A percentile compares a stretch with the other conserved stretches of the same genome.
Conservation (phyloP, 2,888 invertebrate genomes). For the Andricus curvator region DNA sequence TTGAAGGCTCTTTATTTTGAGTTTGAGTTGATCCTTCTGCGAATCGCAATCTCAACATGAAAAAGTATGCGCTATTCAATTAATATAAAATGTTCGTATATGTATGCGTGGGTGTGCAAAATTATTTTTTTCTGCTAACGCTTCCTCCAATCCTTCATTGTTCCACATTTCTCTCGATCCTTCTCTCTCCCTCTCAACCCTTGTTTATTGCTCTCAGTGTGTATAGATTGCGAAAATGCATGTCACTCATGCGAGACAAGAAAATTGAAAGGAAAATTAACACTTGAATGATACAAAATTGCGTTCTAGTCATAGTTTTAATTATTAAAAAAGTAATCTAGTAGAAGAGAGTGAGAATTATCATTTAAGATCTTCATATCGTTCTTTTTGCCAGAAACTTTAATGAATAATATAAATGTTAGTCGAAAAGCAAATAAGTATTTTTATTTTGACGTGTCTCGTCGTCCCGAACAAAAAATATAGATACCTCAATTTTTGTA, state of each 20-base stretch:
- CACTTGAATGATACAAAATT: slow-evolving; percentile 2
- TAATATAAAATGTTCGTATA: slow-evolving; percentile 46
- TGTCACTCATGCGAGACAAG: slow-evolving; percentile 20
- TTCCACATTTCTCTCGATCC: slow-evolving; percentile 20
- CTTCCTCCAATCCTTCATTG: slow-evolving; percentile 19
- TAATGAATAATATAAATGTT: not conserved
- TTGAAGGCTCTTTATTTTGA: slow-evolving; percentile 30
- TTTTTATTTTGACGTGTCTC: not conserved
- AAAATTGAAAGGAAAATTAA: slow-evolving; percentile 5
- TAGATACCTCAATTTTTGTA: too few species aligned
- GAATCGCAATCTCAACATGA: slow-evolving; percentile 15
- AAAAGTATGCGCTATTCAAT: slow-evolving; percentile 26
- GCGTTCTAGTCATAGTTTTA: not conserved
- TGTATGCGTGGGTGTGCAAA: slow-evolving; percentile 49
- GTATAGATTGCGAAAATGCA: slow-evolving; percentile 4
- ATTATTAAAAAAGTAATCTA: not conserved
- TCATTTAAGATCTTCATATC: too few species aligned
- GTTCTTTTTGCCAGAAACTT: too few species aligned
- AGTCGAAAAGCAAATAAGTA: not conserved
- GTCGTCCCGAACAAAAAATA: too few species aligned
- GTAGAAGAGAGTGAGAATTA: too few species aligned
- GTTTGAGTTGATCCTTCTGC: slow-evolving; percentile 4
- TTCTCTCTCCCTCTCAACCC: not conserved
- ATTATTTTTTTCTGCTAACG: slow-evolving; percentile 41
- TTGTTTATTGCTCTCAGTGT: slow-evolving; percentile 33